Evolutionary conservation across 2,888 invertebrate genomes (phyloP).

Genomic region (Hecatera dysodea): DNA sequence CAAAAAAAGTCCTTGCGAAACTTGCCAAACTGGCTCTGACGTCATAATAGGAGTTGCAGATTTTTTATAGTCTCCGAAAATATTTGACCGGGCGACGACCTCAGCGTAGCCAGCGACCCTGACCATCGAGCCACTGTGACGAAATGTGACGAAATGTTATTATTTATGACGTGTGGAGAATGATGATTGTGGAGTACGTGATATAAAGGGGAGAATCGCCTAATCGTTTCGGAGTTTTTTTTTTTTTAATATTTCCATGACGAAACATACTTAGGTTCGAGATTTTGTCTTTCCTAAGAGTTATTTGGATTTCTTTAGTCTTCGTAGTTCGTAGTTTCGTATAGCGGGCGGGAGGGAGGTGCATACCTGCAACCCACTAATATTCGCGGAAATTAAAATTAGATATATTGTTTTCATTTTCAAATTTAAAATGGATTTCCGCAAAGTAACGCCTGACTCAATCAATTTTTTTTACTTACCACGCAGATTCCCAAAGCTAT

Average conservation of each 20-base stretch:
- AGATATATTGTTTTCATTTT: too few species aligned
- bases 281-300: background rate
- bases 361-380: too few species aligned
- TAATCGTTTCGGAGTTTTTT: conserved; percentile 21
- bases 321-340: too few species aligned
- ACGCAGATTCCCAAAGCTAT: background rate
- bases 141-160: conserved; percentile 77
- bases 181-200: conserved; percentile 58
- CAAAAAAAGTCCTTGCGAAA: conserved; percentile 74
- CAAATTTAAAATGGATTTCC: too few species aligned
- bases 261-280: background rate
- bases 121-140: conserved; percentile 77
- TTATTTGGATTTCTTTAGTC: background rate
- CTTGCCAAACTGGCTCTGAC: conserved; percentile 77
- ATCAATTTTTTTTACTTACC: too few species aligned
- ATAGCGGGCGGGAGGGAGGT: too few species aligned
- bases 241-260: conserved; percentile 15
- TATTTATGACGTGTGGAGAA: conserved; percentile 60
- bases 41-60: conserved; percentile 85
- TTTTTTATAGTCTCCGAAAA: conserved; percentile 83
- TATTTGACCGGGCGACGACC: conserved; percentile 87
- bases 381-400: too few species aligned
- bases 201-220: conserved; percentile 39
- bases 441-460: too few species aligned
- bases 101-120: conserved; percentile 79